These are phyloP conservation scores for Oreotrochilus melanogaster DNA, from an alignment of 2,113 vertebrate species.

Conservation along the genomic window DNA sequence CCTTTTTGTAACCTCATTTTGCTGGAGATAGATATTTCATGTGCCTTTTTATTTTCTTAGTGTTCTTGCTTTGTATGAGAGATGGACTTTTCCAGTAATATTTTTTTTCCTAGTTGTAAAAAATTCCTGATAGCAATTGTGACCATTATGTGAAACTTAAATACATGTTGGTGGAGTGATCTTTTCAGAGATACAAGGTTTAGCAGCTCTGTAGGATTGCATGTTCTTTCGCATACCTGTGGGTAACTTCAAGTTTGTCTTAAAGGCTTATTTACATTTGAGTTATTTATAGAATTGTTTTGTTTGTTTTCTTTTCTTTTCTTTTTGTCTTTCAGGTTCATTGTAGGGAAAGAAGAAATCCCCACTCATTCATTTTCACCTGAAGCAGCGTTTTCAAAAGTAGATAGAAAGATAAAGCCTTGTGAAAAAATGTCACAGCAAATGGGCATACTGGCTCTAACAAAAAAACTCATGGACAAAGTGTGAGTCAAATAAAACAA, in stretches of 20 bases:
- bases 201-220: not conserved
- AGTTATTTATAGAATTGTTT: not conserved
- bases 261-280: not conserved
- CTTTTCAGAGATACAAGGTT: not conserved
- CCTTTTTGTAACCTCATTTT: not conserved
- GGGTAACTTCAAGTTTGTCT: not conserved
- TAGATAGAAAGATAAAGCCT: constrained; percentile 73
- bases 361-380: constrained; percentile 85
- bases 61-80: not conserved
- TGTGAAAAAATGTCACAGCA: constrained; percentile 55
- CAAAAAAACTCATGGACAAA: constrained; percentile 86
- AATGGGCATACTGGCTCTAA: constrained; percentile 78
- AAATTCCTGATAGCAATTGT: not conserved
- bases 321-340: constrained; percentile 83
- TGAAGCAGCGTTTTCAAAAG: constrained; percentile 76
- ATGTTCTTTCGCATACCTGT: not conserved
- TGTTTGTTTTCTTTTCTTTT: not conserved
- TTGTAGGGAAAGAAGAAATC: constrained; percentile 96
- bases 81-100: not conserved
- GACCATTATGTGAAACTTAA: not conserved
- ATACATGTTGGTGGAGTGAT: not conserved
- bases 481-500: constrained; percentile 82
- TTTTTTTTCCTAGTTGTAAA: not conserved
- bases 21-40: not conserved
- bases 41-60: not conserved